phyloP scores from a whole-genome alignment of 2,888 invertebrate species.

The Parapristionchus giblindavisi region DNA sequence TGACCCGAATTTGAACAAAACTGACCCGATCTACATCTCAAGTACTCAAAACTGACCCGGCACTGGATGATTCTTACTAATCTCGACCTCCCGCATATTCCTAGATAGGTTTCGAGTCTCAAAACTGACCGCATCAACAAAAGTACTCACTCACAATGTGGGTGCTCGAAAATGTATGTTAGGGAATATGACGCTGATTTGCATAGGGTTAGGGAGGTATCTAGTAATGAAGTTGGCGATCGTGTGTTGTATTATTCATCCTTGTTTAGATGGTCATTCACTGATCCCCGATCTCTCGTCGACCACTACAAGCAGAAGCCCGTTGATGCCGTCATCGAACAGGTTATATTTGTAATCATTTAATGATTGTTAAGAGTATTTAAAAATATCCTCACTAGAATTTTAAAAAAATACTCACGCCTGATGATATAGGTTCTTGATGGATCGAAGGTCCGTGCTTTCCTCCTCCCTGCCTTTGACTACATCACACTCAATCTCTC shows the following conservation, averaged over 20 bases:
- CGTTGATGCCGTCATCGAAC: constrained; percentile 88
- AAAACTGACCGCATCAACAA: too few species aligned
- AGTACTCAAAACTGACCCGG: too few species aligned
- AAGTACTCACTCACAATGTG: too few species aligned
- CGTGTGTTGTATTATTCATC: not conserved
- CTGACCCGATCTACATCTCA: too few species aligned
- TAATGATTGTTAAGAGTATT: too few species aligned
- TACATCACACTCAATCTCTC: constrained; percentile 94
- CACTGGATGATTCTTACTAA: too few species aligned
- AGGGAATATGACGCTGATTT: not conserved
- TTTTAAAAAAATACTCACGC: not conserved
- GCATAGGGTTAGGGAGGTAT: not conserved
- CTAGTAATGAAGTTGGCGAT: not conserved
- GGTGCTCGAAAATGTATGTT: too few species aligned
- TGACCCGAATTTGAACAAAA: too few species aligned
- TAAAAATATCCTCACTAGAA: not conserved
- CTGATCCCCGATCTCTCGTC: constrained; percentile 84
- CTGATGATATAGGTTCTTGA: constrained; percentile 76
- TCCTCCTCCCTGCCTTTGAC: constrained; percentile 87
- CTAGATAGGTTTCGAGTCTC: too few species aligned
- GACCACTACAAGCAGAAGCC: constrained; percentile 87
- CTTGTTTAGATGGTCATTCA: constrained; percentile 81
- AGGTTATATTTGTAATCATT: too few species aligned
- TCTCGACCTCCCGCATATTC: too few species aligned
- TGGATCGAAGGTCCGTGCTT: constrained; percentile 91